Evolutionary conservation across 2,888 invertebrate genomes (phyloP).

Genomic region (Dynastes grantii): DNA sequence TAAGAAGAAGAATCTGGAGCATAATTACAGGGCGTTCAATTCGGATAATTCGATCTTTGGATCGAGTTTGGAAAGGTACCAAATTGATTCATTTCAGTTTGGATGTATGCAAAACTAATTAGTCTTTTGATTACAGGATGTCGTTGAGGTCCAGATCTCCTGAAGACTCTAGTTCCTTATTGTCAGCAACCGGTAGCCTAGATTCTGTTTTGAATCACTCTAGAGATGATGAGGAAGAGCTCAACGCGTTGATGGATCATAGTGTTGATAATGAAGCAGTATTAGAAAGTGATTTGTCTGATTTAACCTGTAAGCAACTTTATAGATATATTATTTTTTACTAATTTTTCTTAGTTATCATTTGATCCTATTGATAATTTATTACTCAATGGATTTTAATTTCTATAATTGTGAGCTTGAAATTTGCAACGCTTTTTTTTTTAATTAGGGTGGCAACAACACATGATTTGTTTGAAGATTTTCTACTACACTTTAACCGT

Average conservation of each 20-base stretch:
- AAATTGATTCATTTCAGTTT: neutral
- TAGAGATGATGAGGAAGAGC: constrained; percentile 87
- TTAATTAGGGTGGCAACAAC: too few species aligned
- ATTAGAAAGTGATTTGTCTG: constrained; percentile 67
- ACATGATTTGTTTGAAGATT: too few species aligned
- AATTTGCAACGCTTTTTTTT: too few species aligned
- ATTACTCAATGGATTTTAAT: too few species aligned
- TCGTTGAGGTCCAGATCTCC: constrained; percentile 85
- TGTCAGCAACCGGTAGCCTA: constrained; percentile 82
- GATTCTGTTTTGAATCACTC: constrained; percentile 92
- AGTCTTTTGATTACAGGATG: constrained; percentile 69
- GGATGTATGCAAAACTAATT: neutral
- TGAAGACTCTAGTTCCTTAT: constrained; percentile 79
- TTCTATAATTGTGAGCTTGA: too few species aligned
- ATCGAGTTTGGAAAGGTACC: constrained; percentile 77
- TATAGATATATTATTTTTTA: neutral
- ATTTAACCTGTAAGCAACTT: constrained; percentile 60
- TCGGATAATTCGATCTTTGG: constrained; percentile 76
- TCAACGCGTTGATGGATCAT: constrained; percentile 75
- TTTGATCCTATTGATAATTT: too few species aligned
- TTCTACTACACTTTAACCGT: too few species aligned
- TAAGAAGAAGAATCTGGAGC: constrained; percentile 75
- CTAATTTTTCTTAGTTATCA: too few species aligned
- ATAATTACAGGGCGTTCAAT: constrained; percentile 72
- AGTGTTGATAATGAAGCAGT: constrained; percentile 59